Evolutionary conservation across 2,888 invertebrate species (phyloP), one percentile per base, ranked within the genome.

Genomic region (Acrobeloides nanus): DNA sequence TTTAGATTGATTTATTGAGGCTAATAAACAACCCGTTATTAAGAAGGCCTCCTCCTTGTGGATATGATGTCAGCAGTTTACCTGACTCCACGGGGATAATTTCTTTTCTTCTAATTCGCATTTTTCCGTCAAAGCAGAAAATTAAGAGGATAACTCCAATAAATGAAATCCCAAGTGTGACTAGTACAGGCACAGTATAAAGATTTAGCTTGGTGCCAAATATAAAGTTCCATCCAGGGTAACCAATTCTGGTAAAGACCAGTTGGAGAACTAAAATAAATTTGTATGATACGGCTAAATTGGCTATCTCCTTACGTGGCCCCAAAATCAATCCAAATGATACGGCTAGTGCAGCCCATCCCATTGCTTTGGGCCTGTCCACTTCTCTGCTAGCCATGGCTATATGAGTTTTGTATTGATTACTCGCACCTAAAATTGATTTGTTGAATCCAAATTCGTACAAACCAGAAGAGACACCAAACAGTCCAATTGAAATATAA

Each of bases 121-220:
- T n/a, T n/a, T n/a, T n/a, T n/a, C n/a, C n/a, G n/a, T n/a, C n/a
- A n/a, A n/a, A n/a, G n/a, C n/a, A n/a, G n/a, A n/a, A n/a, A n/a
- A n/a, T n/a, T n/a, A 57, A 32, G 3, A 61, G 41, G 21, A 43
- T 32, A 10, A 58, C 6, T 4, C 56, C 61, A 4, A 57, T 46
- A 18, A 61, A 49, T 21, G 62, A 57, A 24, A 66, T 61, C 34
- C 57, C 40, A 35, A 64, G 61, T 4, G 62, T 55, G 3, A 61
- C 41, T 32, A 59, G 46, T 34, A 64, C 56, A 6, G 64, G 64
- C 0, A 62, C 61, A 2, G 64, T 66, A 45, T 61, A 64, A 15
- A 64, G 48, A 39, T 59, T 57, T 41, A 62, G 51, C 20, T 57
- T 51, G 25, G 51, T 48, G 24, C 54, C 43, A 1, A 52, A 46